These are phyloP conservation scores for Eupithecia centaureata DNA, from an alignment of 2,888 invertebrate species.

Conservation along the genomic window DNA sequence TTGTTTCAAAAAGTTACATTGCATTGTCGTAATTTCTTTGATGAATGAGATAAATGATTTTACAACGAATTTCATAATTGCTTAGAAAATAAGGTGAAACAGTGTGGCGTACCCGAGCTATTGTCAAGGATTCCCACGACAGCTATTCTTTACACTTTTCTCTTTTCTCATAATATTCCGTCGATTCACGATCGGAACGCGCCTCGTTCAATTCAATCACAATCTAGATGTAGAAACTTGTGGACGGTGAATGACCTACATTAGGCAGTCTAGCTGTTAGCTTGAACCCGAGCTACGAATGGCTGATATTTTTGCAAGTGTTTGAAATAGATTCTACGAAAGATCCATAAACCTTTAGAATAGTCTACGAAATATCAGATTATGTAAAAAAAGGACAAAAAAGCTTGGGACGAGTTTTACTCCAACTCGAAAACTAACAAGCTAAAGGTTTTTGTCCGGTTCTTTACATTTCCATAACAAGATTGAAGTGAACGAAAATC, in stretches of 20 bases:
- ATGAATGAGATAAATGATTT: constrained; percentile 31
- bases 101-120: constrained; percentile 71
- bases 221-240: constrained; percentile 40
- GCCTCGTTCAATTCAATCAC: constrained; percentile 58
- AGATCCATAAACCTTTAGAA: too few species aligned
- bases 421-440: too few species aligned
- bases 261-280: background rate
- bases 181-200: constrained; percentile 71
- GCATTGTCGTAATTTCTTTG: constrained; percentile 11
- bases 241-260: constrained; percentile 3
- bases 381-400: too few species aligned
- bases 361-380: too few species aligned
- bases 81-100: constrained; percentile 79
- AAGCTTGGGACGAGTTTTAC: too few species aligned
- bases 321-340: background rate
- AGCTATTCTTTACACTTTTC: constrained; percentile 79
- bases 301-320: background rate
- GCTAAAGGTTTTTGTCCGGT: too few species aligned
- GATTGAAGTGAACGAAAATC: too few species aligned
- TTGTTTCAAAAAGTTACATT: constrained; percentile 7
- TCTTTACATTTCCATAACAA: too few species aligned
- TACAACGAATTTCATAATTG: constrained; percentile 63
- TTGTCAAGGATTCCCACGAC: constrained; percentile 74
- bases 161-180: constrained; percentile 77
- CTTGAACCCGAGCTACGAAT: background rate